Conservation (phyloP, 2,797 vertebrate species). For the Morelia viridis region DNA sequence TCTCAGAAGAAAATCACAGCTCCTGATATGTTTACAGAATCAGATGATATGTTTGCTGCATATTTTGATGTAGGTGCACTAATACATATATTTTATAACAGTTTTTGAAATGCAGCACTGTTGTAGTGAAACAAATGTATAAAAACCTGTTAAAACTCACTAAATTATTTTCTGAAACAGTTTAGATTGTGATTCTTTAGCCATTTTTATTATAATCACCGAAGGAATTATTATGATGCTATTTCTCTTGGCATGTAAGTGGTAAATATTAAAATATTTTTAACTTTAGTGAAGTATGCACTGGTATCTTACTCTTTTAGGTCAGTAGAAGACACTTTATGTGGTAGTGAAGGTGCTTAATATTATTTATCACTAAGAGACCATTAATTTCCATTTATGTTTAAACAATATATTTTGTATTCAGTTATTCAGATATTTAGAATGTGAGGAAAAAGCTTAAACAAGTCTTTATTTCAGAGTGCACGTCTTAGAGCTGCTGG, state of each 20-base stretch:
- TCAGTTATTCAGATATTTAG: not conserved
- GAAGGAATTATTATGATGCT: not conserved
- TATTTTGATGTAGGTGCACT: slow-evolving; percentile 94
- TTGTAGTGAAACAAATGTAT: not conserved
- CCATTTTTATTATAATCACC: not conserved
- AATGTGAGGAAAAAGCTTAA: slow-evolving; percentile 19
- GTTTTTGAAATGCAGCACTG: not conserved
- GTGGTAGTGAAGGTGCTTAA: not conserved
- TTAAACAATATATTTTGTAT: not conserved
- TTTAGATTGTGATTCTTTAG: not conserved
- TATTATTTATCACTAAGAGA: not conserved
- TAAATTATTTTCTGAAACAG: not conserved
- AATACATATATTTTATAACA: not conserved
- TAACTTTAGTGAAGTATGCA: not conserved
- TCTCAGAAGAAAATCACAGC: slow-evolving; percentile 93
- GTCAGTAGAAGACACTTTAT: not conserved
- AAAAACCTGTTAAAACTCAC: not conserved
- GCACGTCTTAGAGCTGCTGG: slow-evolving; percentile 95
- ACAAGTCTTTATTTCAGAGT: slow-evolving; percentile 77
- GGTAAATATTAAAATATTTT: not conserved
- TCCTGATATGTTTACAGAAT: slow-evolving; percentile 99
- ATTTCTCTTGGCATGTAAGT: not conserved
- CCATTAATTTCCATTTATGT: not conserved
- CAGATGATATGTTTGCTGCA: slow-evolving; percentile 97
- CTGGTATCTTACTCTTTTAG: not conserved